These are phyloP conservation scores for Scytalopus superciliaris DNA, from an alignment of 2,113 vertebrate species.

Conservation along the genomic window DNA sequence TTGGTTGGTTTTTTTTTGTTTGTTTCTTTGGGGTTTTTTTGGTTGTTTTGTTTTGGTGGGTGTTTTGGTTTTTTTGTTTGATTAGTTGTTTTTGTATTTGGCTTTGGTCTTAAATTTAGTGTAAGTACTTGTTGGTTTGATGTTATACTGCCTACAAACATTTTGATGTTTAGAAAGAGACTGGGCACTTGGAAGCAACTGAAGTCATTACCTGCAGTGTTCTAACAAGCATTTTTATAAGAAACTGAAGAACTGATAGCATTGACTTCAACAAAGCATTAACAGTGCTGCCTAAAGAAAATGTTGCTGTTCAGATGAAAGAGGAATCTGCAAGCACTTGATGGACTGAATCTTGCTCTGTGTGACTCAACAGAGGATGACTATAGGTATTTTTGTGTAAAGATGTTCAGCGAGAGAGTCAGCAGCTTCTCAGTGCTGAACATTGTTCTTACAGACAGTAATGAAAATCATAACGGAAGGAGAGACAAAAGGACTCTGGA, in stretches of 20 bases:
- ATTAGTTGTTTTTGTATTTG: neutral
- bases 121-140: neutral
- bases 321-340: neutral
- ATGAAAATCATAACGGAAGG: neutral
- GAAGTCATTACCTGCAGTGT: neutral
- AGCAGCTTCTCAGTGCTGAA: neutral
- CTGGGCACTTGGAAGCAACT: neutral
- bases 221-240: neutral
- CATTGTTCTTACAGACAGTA: neutral
- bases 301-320: neutral
- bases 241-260: neutral
- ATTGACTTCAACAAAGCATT: neutral
- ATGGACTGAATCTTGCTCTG: neutral
- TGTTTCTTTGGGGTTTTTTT: neutral
- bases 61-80: accelerated
- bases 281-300: neutral
- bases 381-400: neutral
- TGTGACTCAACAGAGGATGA: neutral
- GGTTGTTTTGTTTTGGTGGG: neutral
- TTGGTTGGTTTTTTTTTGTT: accelerated
- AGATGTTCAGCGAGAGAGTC: neutral
- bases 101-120: neutral
- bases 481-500: neutral
- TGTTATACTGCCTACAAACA: neutral
- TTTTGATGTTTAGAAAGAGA: neutral